Percentiles rank a stretch among this genome's conserved stretches.
These are phyloP conservation scores for Esox lucius DNA, from an alignment of 2,797 vertebrate species.

Conservation along the genomic window DNA sequence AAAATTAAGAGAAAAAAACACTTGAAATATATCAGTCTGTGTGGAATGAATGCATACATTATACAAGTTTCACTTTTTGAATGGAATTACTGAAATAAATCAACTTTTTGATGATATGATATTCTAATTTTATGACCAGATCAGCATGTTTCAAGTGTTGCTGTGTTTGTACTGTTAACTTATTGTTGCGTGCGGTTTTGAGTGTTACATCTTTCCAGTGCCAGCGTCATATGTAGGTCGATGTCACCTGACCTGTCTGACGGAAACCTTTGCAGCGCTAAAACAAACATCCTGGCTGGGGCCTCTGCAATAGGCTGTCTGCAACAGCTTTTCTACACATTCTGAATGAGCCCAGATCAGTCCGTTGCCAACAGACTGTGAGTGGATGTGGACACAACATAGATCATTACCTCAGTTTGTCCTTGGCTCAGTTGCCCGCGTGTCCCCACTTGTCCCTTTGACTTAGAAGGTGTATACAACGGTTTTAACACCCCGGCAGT, in stretches of 20 bases:
- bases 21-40: too few relatives aligned
- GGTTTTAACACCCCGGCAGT: too few relatives aligned
- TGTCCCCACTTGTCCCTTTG: conserved; percentile 2
- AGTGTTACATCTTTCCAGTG: conserved; percentile 24
- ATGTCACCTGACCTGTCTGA: conserved; percentile 64
- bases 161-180: not conserved
- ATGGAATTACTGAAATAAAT: too few relatives aligned
- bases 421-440: not conserved
- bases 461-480: not conserved
- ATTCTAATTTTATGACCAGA: too few relatives aligned
- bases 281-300: conserved; percentile 57
- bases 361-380: conserved; percentile 3
- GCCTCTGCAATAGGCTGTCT: conserved; percentile 28
- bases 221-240: conserved; percentile 24
- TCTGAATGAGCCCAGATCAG: conserved; percentile 5
- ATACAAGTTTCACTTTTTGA: too few relatives aligned
- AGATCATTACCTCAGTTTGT: conserved; percentile 5
- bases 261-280: conserved; percentile 55
- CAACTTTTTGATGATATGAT: too few relatives aligned
- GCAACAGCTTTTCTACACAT: conserved; percentile 36
- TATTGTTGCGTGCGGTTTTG: conserved; percentile 8
- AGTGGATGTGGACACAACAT: conserved; percentile 15
- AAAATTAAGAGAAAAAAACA: too few relatives aligned
- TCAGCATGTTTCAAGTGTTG: not conserved
- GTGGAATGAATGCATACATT: too few relatives aligned